Conservation (phyloP, 1,140 invertebrate genomes). For the Drosophila nannoptera region DNA sequence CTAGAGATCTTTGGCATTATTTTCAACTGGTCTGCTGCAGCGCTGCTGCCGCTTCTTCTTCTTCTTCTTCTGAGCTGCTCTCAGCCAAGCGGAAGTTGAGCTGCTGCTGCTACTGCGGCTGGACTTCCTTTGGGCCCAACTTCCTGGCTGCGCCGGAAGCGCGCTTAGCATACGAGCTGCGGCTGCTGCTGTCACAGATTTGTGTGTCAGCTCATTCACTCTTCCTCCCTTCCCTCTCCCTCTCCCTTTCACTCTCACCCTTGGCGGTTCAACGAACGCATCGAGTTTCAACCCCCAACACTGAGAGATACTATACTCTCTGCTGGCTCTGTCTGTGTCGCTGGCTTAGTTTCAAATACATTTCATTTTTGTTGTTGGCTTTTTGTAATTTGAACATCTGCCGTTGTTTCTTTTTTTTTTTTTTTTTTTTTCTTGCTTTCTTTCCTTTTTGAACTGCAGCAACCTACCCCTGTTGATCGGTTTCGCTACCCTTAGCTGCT, state of each 20-base stretch:
- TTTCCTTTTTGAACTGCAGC: conserved; percentile 3
- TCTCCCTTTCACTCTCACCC: background rate
- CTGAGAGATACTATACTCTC: conserved; percentile 17
- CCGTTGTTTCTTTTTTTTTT: conserved; percentile 31
- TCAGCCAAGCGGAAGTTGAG: conserved; percentile 59
- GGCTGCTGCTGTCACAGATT: conserved; percentile 24
- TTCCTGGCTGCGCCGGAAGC: conserved; percentile 62
- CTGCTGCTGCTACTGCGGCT: conserved; percentile 36
- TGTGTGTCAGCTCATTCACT: background rate
- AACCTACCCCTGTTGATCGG: conserved; percentile 47
- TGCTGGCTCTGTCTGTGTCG: conserved; percentile 39
- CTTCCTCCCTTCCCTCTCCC: background rate
- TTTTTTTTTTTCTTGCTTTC: background rate
- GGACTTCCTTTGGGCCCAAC: conserved; percentile 47
- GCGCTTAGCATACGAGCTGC: conserved; percentile 47
- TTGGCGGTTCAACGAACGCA: conserved; percentile 43
- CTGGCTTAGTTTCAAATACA: conserved; percentile 38
- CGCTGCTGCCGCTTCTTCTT: background rate
- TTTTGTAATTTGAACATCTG: conserved; percentile 72
- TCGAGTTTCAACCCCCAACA: conserved; percentile 68
- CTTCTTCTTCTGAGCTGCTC: conserved; percentile 14
- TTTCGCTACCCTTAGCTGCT: conserved; percentile 9
- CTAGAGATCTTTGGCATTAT: conserved; percentile 6
- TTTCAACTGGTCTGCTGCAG: conserved; percentile 1
- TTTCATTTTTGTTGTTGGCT: conserved; percentile 24